Base-by-base conservation (phyloP, 2,888 invertebrate species). In the Volucella zonaria region DNA sequence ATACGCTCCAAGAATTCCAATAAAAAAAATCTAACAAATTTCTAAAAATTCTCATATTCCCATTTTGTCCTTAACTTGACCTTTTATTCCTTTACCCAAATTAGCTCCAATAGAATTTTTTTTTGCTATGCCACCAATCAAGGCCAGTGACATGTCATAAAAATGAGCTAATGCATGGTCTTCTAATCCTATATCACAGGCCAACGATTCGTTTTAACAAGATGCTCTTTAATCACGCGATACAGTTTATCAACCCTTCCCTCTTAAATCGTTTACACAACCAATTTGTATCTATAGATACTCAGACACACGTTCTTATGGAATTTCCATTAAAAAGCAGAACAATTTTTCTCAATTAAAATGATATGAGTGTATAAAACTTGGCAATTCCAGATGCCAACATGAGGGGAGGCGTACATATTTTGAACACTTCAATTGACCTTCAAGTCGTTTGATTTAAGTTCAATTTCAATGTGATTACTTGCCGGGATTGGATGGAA, bases 381-480 rank as follows among this genome's bases (percentile, higher is more conserved):
- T 45, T 61, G 9, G 8, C 59, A 67, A 43, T 67, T 67, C 38
- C 45, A 67, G 54, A 66, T 52, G 31, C 54, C 6, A 31, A 31
- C 31, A 31, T 31, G 11, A 42, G 12, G 9, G n/a, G 58, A 42
- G 12, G 38, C 45, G 15, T 64, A 77, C 54, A 54, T 76, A 61
- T 75, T 75, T 76, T 59, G 18, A 68, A 78, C 42, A 68, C 51
- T 52, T 40, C 8, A 66, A 73, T 62, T 51, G 56, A 56, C 62
- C 64, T 77, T 64, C 18, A 56, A 64, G 59, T 3, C 14, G 38
- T 14, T 12, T 31, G 43, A 54, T 61, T 59, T 12, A 42, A 70
- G 62, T 81, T 68, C 68, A 81, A 51, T 76, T 47, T 81, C 68
- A 81, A 81, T 75, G 75, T 75, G 61, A 68, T 49, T 62, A 14